phyloP scores from a whole-genome alignment of 2,113 vertebrate genomes.

The Cnemophilus loriae region DNA sequence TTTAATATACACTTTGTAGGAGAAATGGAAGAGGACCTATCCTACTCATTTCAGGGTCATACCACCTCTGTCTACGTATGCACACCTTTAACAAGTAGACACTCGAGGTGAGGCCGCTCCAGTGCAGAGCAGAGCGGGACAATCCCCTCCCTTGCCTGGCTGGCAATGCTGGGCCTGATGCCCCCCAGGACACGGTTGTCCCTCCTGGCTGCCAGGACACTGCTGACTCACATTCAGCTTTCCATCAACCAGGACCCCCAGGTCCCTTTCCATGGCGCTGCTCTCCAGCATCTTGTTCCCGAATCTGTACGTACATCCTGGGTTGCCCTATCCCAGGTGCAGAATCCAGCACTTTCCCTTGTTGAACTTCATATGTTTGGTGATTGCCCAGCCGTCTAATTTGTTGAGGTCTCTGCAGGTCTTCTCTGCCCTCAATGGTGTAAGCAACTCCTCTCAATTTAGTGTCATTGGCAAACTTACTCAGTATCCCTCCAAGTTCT shows the following conservation, averaged over 20 bases:
- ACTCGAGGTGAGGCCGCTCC: not conserved
- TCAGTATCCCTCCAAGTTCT: not conserved
- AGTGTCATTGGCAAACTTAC: not conserved
- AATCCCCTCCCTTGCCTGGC: accelerated
- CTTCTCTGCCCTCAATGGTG: not conserved
- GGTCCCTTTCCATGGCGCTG: accelerated
- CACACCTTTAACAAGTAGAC: no score
- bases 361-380: not conserved
- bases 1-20: not conserved
- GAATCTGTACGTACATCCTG: not conserved
- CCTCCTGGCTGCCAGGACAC: not conserved
- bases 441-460: not conserved
- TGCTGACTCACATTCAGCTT: not conserved
- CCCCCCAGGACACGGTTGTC: accelerated
- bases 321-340: not conserved
- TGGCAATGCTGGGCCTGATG: not conserved
- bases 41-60: not conserved
- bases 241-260: not conserved
- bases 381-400: not conserved
- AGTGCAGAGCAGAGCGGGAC: accelerated
- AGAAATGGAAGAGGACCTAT: not conserved
- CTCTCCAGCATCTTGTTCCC: not conserved
- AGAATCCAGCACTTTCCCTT: not conserved
- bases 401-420: not conserved
- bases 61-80: not conserved